Base-by-base conservation (phyloP, 2,113 vertebrate genomes). In the Campylomormyrus numenius region DNA sequence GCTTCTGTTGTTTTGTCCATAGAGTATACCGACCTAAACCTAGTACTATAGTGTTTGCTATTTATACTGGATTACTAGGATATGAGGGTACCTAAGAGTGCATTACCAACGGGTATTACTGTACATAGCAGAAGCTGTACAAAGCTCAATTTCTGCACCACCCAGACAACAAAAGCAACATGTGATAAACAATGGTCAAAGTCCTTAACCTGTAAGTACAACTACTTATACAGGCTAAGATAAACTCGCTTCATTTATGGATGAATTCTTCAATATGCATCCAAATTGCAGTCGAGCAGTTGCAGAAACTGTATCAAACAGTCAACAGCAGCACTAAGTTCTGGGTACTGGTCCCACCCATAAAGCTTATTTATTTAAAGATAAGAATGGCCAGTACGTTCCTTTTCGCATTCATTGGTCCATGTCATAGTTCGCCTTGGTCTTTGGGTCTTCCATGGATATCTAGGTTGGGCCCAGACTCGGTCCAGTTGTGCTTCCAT, bases 41-140 rank as follows among this genome's bases (percentile, higher is more conserved):
- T 84, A 90, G 58, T 90, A 88, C 91, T 92, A 92, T 88, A 89
- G 89, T 92, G 88, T 91, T 91, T 89, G 10, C 90, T 89, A 88
- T 31, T 85, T 52, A 89, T 74, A 90, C 90, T 88, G 50, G 84
- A 52, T 90, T 89, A 89, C 89, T 90, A 92, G 70, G 88, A 90
- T 89, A 92, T 87, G 86, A 87, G 35, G 85, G 88, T 89, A 90
- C 70, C 88, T 86, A 90, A 74, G 88, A 88, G 87, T 89, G 39
- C 50, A 50, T 74, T n/a, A 70, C 74, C 89, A 88, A 90, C 48
- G 74, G 74, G 42, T 89, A 70, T 89, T 84, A 85, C 45, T 86
- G 31, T 56, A 91, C 89, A 91, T 66, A 88, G 90, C 66, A 88
- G 48, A 89, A 91, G 89, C 56, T 90, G 85, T 84, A 88, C 89